phyloP scores from a whole-genome alignment of 2,797 vertebrate genomes.

The Gastrophryne carolinensis region DNA sequence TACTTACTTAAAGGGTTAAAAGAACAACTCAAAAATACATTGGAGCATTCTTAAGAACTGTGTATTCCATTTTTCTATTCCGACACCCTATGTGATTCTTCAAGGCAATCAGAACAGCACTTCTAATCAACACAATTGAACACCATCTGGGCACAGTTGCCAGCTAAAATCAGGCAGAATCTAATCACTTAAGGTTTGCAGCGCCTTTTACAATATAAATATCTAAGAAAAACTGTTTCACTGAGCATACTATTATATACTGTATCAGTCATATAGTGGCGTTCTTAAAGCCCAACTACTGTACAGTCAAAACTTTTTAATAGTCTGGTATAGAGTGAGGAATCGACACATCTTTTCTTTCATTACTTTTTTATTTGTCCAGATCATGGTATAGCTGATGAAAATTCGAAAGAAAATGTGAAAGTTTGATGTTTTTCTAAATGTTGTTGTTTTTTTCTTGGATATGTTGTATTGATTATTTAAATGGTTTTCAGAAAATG shows the following conservation, averaged over 20 bases:
- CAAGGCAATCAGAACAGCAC: constrained; percentile 13
- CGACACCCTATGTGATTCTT: neutral
- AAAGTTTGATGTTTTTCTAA: too few species aligned
- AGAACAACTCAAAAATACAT: neutral
- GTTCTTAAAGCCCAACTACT: too few species aligned
- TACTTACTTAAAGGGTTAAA: too few species aligned
- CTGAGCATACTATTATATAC: neutral
- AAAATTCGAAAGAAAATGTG: too few species aligned
- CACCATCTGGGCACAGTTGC: neutral
- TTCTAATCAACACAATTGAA: constrained; percentile 33
- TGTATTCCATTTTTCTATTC: neutral
- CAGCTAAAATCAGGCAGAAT: constrained; percentile 3
- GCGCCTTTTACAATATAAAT: neutral
- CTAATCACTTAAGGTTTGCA: constrained; percentile 23
- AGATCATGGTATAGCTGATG: too few species aligned
- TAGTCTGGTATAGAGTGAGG: too few species aligned
- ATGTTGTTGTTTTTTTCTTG: too few species aligned
- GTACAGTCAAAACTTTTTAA: too few species aligned
- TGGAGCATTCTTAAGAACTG: neutral
- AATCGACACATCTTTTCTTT: neutral
- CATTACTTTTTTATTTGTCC: neutral
- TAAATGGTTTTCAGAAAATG: too few species aligned
- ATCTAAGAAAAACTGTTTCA: neutral
- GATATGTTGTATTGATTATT: too few species aligned
- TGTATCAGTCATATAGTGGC: too few species aligned